phyloP scores from a whole-genome alignment of 2,113 vertebrate genomes.

The Melanerpes formicivorus region DNA sequence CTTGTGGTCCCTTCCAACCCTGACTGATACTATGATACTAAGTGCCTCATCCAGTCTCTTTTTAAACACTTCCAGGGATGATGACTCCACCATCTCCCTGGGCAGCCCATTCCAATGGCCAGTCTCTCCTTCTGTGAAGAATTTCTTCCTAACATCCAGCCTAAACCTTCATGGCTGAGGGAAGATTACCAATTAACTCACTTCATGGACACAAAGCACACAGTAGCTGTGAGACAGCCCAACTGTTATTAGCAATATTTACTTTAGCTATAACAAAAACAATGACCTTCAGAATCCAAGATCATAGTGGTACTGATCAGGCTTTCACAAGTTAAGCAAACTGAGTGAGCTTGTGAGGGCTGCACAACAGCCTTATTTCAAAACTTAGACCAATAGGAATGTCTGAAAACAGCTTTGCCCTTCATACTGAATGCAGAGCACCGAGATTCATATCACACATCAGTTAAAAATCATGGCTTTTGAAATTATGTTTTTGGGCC shows the following conservation, averaged over 20 bases:
- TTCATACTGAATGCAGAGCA: background rate
- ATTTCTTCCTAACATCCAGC: no score
- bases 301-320: background rate
- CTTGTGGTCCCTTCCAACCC: no score
- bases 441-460: background rate
- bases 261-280: background rate
- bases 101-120: no score
- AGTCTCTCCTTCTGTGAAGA: no score
- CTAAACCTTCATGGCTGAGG: background rate
- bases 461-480: background rate
- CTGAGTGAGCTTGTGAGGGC: background rate
- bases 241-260: background rate
- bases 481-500: background rate
- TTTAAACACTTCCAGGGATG: no score
- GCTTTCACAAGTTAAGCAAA: background rate
- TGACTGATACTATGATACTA: no score
- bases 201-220: background rate
- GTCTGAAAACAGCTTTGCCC: background rate
- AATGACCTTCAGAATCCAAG: background rate
- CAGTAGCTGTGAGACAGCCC: background rate
- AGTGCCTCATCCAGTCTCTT: no score
- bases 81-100: no score
- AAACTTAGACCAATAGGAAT: accelerated
- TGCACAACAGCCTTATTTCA: background rate
- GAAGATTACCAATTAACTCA: background rate